phyloP scores from a whole-genome alignment of 2,113 vertebrate genomes.

The Elephantulus edwardii region DNA sequence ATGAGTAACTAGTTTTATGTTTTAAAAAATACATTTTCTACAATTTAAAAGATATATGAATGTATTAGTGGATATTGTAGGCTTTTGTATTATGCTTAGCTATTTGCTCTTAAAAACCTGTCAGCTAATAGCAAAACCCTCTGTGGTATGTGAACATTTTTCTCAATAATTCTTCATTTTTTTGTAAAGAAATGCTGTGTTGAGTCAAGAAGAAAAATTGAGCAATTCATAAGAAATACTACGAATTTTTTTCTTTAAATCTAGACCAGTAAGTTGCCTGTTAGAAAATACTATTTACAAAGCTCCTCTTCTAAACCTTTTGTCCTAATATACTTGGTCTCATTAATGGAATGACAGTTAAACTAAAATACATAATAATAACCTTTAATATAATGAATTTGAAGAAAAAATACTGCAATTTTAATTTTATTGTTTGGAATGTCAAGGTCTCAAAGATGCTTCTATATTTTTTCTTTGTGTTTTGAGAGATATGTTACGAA shows the following conservation, averaged over 20 bases:
- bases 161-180: neutral
- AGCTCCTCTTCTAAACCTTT: neutral
- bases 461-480: neutral
- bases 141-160: neutral
- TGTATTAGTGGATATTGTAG: neutral
- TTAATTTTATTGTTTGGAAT: neutral
- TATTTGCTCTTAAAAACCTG: neutral
- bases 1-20: neutral
- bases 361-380: neutral
- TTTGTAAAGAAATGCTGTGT: neutral
- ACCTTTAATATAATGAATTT: neutral
- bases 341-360: neutral
- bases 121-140: neutral
- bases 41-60: neutral
- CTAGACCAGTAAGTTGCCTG: neutral
- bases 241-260: neutral
- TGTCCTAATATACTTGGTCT: neutral
- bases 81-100: too few species aligned
- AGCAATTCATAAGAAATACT: neutral
- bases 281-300: neutral
- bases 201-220: neutral
- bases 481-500: neutral
- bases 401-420: neutral
- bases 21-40: neutral
- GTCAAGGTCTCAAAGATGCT: neutral